phyloP scores from a whole-genome alignment of 2,888 invertebrate species.

The Philereme transversata region DNA sequence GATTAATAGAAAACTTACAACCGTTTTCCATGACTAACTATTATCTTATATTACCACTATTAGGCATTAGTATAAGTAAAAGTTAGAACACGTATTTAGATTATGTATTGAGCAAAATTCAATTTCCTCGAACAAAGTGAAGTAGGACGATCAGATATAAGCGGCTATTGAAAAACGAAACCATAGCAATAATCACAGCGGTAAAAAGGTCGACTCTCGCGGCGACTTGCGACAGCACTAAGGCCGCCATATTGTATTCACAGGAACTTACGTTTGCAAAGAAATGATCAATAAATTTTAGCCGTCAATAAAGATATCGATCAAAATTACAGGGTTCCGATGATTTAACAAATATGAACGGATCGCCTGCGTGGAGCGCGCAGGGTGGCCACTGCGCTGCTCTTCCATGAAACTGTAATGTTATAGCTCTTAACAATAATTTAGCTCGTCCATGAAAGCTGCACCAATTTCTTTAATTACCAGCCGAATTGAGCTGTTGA shows the following conservation, averaged over 20 bases:
- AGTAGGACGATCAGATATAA: conserved; percentile 79
- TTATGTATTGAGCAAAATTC: conserved; percentile 63
- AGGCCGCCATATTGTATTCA: conserved; percentile 71
- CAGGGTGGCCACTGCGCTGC: conserved; percentile 71
- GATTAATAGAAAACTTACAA: no score
- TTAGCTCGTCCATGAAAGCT: conserved; percentile 66
- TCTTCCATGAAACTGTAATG: conserved; percentile 79
- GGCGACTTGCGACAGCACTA: conserved; percentile 68
- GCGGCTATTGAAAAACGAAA: conserved; percentile 80
- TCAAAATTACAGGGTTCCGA: conserved; percentile 83
- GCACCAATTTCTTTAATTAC: conserved; percentile 76
- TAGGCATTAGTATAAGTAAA: conserved; percentile 21
- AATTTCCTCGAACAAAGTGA: conserved; percentile 73
- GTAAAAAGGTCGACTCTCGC: conserved; percentile 67
- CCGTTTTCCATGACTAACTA: background rate
- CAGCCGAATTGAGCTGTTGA: conserved; percentile 63
- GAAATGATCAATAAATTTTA: conserved; percentile 82
- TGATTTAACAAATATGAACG: conserved; percentile 81
- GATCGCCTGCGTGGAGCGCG: conserved; percentile 66
- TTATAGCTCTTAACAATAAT: conserved; percentile 74
- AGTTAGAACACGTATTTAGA: conserved; percentile 43
- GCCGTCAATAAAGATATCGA: conserved; percentile 82
- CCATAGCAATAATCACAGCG: conserved; percentile 73
- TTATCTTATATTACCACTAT: conserved; percentile 5
- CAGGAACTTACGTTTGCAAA: conserved; percentile 74